Evolutionary conservation across 2,113 vertebrate species (phyloP), one percentile per base, ranked within the genome.

Genomic region (Hemiprocne comata): DNA sequence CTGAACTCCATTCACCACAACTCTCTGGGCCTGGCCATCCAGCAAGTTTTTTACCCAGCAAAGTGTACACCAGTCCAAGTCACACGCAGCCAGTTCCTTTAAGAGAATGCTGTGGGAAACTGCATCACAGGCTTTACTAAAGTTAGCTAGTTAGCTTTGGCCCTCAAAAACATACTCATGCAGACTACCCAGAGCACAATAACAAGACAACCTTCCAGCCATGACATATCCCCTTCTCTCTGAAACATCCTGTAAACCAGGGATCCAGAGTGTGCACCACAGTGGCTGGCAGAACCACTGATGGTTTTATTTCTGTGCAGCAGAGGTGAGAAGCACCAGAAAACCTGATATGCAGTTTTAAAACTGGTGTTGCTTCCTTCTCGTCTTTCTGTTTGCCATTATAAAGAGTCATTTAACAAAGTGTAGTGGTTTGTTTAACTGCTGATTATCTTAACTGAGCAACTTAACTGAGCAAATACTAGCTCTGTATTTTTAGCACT

Each of bases 181-280:
- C n/a, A 54, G 36, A 17, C 2, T 9, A 18, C 8, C 28, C 67
- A 58, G 54, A 71, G 34, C 38, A 46, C 38, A 50, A 9, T 15
- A 44, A 53, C 40, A 17, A 21, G 76, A 12, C 7, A 42, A 18
- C 18, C 36, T 61, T 78, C 31, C 28, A 85, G 57, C 50, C 62
- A 18, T 5, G 23, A 33, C n/a, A 11, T 29, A 26, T 2, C 15
- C 34, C 42, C 48, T 91, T 71, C 66, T 34, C 58, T 51, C 67
- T 38, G 28, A 72, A 62, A 29, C 11, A 13, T 13, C 61, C 48
- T n/a, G 14, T 33, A 64, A 81, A 31, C 17, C 13, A 3, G 21
- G 36, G n/a, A 74, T 67, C 34, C 29, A 64, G 9, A 36, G 24
- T 2, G 0, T 24, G 40, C 40, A 24, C 26, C 0, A 0, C 5